Conservation (phyloP, 2,113 vertebrate species). For the Neomonachus schauinslandi region DNA sequence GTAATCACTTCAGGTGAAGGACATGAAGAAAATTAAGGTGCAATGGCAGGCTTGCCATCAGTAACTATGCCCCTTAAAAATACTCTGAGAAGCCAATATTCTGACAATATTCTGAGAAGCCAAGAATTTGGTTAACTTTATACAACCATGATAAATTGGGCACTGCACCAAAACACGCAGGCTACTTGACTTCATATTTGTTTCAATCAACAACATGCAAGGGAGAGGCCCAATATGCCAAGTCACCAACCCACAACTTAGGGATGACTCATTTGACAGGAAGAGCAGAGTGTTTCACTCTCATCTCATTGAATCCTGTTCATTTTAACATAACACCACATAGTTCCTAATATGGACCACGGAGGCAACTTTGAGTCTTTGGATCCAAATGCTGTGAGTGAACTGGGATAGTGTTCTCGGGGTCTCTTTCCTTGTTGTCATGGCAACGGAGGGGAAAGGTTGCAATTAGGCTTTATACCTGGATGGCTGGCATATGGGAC, state of each 20-base stretch:
- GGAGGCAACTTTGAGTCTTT: not conserved
- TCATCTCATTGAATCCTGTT: not conserved
- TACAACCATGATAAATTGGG: not conserved
- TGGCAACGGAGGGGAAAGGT: not conserved
- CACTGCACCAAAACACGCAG: not conserved
- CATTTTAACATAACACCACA: not conserved
- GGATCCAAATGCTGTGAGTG: not conserved
- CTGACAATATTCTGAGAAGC: not conserved
- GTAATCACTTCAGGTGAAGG: slow-evolving; percentile 13
- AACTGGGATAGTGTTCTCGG: not conserved
- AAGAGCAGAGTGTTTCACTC: not conserved
- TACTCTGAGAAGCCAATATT: slow-evolving; percentile 14
- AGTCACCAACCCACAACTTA: not conserved
- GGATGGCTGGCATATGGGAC: not conserved
- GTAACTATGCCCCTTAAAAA: not conserved
- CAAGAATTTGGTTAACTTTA: slow-evolving; percentile 6
- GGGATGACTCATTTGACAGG: not conserved
- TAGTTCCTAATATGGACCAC: not conserved
- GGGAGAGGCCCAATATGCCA: not conserved
- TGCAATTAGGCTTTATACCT: not conserved
- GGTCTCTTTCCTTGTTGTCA: not conserved
- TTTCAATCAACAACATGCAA: not conserved
- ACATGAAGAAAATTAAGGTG: not conserved
- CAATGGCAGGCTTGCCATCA: not conserved
- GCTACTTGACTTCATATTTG: not conserved